Percentiles rank a stretch among this genome's conserved stretches.
Conservation (phyloP, 2,888 invertebrate species). For the Agonopterix heracliana region DNA sequence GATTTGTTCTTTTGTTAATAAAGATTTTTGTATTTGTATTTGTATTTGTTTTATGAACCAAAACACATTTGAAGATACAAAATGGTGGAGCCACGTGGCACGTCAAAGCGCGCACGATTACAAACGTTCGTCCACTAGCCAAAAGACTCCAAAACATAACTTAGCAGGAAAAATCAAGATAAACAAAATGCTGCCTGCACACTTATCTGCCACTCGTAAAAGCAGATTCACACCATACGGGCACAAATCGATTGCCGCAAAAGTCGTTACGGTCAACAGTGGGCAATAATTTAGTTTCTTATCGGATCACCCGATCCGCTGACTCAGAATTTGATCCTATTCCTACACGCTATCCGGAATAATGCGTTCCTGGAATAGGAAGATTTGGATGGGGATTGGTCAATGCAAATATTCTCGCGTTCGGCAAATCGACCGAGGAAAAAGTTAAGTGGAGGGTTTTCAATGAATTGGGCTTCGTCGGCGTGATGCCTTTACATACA, state of each 20-base stretch:
- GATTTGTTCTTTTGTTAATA: too few species aligned
- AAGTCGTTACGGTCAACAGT: slow-evolving; percentile 43
- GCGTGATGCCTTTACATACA: too few species aligned
- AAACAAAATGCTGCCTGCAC: slow-evolving; percentile 13
- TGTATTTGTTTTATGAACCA: too few species aligned
- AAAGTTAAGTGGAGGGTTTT: neutral
- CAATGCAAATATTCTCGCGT: slow-evolving; percentile 33
- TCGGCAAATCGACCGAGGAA: slow-evolving; percentile 4
- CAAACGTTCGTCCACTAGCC: too few species aligned
- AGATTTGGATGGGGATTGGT: slow-evolving; percentile 6
- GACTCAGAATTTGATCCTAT: slow-evolving; percentile 42
- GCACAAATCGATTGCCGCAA: slow-evolving; percentile 27
- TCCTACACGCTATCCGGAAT: slow-evolving; percentile 17
- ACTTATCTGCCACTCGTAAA: slow-evolving; percentile 20
- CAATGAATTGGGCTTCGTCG: too few species aligned
- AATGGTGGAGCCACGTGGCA: too few species aligned
- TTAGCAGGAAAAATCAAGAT: slow-evolving; percentile 7
- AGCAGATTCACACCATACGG: slow-evolving; percentile 29
- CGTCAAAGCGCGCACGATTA: too few species aligned
- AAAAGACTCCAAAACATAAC: too few species aligned
- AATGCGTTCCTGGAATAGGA: slow-evolving; percentile 19
- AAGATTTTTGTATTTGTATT: too few species aligned
- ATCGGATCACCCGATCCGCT: slow-evolving; percentile 55
- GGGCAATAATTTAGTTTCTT: slow-evolving; percentile 62
- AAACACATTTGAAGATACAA: too few species aligned